Evolutionary conservation across 2,113 vertebrate genomes (phyloP).

Genomic region (Andinoacara biseriatus): DNA sequence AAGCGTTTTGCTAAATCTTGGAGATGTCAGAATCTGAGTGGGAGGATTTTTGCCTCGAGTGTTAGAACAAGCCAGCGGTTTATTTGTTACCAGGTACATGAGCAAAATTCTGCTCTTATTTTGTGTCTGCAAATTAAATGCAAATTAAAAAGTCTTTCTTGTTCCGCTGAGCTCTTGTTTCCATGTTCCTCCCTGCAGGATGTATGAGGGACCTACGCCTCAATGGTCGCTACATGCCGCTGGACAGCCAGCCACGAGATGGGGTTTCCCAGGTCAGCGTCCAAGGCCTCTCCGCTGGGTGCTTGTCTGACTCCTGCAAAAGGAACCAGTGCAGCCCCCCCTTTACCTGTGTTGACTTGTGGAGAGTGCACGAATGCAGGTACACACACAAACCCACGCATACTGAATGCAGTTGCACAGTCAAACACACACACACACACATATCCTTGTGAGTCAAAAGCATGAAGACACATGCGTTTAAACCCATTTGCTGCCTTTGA

Average conservation of each 20-base stretch:
- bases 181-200: conserved; percentile 70
- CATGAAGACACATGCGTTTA: conserved; percentile 5
- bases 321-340: conserved; percentile 86
- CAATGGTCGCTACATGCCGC: conserved; percentile 84
- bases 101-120: background rate
- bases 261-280: conserved; percentile 82
- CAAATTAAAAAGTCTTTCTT: background rate
- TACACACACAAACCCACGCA: conserved; percentile 35
- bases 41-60: background rate
- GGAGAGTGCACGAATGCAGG: conserved; percentile 92
- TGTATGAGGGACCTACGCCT: conserved; percentile 89
- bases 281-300: conserved; percentile 84
- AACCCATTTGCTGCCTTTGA: conserved; percentile 14
- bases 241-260: conserved; percentile 82
- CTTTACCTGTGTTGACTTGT: conserved; percentile 88
- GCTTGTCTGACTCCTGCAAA: conserved; percentile 87
- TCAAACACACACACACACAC: background rate
- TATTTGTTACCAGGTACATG: background rate
- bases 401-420: background rate
- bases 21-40: conserved; percentile 1
- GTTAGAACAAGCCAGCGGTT: background rate
- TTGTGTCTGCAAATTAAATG: background rate
- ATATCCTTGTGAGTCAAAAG: conserved; percentile 8
- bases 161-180: background rate
- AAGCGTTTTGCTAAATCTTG: background rate